Conservation (phyloP, 2,113 vertebrate genomes). For the Eurypyga helias region DNA sequence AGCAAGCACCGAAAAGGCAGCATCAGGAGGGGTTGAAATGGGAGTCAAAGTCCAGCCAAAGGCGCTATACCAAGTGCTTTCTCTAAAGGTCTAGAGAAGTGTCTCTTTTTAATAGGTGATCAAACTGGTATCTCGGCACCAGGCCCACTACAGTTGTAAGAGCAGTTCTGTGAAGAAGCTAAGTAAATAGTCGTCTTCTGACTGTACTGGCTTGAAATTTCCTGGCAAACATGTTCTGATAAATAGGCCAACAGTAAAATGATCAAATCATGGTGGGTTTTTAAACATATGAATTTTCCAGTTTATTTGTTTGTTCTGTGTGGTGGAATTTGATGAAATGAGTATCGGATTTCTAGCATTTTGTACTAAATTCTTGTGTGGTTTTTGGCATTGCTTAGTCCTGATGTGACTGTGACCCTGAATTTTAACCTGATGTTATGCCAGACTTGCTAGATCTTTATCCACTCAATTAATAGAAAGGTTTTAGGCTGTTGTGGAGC, state of each 20-base stretch:
- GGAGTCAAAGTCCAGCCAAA: not conserved
- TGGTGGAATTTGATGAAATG: not conserved
- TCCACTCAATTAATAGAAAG: too few relatives aligned
- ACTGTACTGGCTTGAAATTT: not conserved
- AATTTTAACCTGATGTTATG: not conserved
- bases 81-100: not conserved
- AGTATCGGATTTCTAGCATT: not conserved
- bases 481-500: not conserved
- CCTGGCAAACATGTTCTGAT: not conserved
- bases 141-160: not conserved
- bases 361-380: not conserved
- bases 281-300: not conserved
- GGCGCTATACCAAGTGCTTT: not conserved
- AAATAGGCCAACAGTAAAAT: not conserved
- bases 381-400: not conserved
- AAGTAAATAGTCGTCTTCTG: not conserved
- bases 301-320: not conserved
- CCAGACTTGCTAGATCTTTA: not conserved
- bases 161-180: not conserved
- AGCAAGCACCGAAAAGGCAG: not conserved
- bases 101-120: not conserved
- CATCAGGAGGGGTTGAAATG: not conserved
- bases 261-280: not conserved
- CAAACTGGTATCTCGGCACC: not conserved
- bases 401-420: not conserved